Percentiles rank a stretch among this genome's conserved stretches.
These are phyloP conservation scores for Sardinella longiceps DNA, from an alignment of 2,797 vertebrate genomes.

Conservation along the genomic window DNA sequence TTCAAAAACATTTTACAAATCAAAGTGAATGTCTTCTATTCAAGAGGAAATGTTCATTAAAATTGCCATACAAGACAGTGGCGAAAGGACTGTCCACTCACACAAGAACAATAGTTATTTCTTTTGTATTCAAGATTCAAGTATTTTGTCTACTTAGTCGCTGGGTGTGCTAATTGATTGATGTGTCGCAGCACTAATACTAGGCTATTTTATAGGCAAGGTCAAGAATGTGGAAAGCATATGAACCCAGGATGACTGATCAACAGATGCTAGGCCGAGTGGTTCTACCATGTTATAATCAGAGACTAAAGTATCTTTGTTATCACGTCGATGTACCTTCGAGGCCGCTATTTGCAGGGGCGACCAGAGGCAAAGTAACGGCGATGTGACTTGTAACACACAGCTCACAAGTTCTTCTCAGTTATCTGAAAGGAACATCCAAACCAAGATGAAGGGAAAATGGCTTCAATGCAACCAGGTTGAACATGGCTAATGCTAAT, in stretches of 20 bases:
- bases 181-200: neutral
- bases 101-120: neutral
- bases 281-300: neutral
- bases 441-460: conserved; percentile 1
- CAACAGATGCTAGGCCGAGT: neutral
- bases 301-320: too few species aligned
- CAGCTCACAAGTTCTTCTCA: conserved; percentile 41
- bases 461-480: neutral
- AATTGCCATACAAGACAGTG: neutral
- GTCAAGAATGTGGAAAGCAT: neutral
- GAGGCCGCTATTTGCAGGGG: conserved; percentile 42
- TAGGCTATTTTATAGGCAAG: neutral
- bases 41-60: neutral
- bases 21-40: neutral
- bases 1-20: neutral
- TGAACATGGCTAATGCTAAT: neutral
- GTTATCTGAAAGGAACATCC: conserved; percentile 41
- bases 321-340: conserved; percentile 49
- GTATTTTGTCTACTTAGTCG: neutral
- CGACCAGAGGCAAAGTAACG: conserved; percentile 45
- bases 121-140: neutral
- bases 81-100: neutral
- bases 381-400: conserved; percentile 37
- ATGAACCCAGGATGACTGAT: neutral
- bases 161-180: neutral